Base-by-base conservation (phyloP, 2,888 invertebrate genomes). In the Lithophane semibrunnea region DNA sequence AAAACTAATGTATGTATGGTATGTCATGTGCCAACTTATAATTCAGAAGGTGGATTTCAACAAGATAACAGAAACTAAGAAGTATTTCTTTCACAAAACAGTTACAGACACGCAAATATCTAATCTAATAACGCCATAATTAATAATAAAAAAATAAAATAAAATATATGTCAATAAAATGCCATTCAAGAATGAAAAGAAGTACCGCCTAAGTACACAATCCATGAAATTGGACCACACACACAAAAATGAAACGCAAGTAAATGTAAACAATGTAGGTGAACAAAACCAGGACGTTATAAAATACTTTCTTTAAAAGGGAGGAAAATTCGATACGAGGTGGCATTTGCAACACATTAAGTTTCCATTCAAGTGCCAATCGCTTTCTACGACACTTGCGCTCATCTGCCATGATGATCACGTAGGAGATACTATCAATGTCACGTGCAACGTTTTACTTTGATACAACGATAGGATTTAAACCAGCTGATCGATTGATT, bases 331-430 rank as follows among this genome's bases (percentile, higher is more conserved):
- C 70, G 64, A 60, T 75, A 84, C 83, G 78, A 81, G 71, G 73
- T 75, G 77, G 82, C 70, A 86, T 86, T 75, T 66, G 71, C 72
- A 79, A 49, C 83, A 72, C 82, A 90, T 88, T 90, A 86, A 78
- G 71, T 90, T 90, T 88, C 89, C 47, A 75, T 47, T 42, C 80
- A 73, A 81, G 87, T 85, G 77, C 82, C 86, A 84, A 85, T 79
- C 78, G 88, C 90, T 90, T 90, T 90, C 90, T 90, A 89, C 77
- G 56, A 74, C 82, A 84, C 84, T 75, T 75, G 60, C n/a, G 69
- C 77, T 83, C 75, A 88, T 90, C 86, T 70, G 54, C 18, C 61
- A 90, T 77, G 81, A 10, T 56, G 21, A 56, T 71, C 89, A 89
- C 89, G 88, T 86, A 77, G 58, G 21, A 66, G 77, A 86, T 75